Conservation (phyloP, 2,113 vertebrate species). For the Puma concolor region DNA sequence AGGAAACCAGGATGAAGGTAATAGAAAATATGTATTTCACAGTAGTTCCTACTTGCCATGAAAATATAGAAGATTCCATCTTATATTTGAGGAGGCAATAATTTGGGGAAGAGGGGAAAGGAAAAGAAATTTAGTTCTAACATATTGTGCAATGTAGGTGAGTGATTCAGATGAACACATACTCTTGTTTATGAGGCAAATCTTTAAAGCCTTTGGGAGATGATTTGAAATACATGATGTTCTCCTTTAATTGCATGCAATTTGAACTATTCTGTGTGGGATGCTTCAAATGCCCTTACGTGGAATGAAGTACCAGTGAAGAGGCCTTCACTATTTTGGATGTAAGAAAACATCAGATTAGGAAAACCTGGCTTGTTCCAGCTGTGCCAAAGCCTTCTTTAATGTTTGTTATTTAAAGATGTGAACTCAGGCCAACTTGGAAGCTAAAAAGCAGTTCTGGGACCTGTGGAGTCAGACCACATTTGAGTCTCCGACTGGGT, state of each 20-base stretch:
- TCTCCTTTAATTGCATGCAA: constrained; percentile 73
- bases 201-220: constrained; percentile 48
- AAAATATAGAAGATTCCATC: constrained; percentile 46
- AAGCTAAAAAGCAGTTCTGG: neutral
- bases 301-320: constrained; percentile 71
- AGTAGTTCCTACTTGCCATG: constrained; percentile 35
- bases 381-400: neutral
- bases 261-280: constrained; percentile 67
- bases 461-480: neutral
- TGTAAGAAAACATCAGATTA: constrained; percentile 80
- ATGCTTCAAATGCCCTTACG: constrained; percentile 70
- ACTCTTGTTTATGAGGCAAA: constrained; percentile 55
- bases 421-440: neutral
- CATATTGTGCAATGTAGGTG: constrained; percentile 14
- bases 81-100: constrained; percentile 2
- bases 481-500: neutral
- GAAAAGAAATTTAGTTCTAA: neutral
- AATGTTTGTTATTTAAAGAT: constrained; percentile 44
- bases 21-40: constrained; percentile 47
- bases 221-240: constrained; percentile 57
- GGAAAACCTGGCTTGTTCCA: constrained; percentile 51
- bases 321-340: constrained; percentile 62
- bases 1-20: neutral
- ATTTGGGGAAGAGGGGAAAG: neutral
- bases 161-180: constrained; percentile 63